These are phyloP conservation scores for Homarus americanus DNA, from an alignment of 1,140 invertebrate genomes.

Conservation along the genomic window DNA sequence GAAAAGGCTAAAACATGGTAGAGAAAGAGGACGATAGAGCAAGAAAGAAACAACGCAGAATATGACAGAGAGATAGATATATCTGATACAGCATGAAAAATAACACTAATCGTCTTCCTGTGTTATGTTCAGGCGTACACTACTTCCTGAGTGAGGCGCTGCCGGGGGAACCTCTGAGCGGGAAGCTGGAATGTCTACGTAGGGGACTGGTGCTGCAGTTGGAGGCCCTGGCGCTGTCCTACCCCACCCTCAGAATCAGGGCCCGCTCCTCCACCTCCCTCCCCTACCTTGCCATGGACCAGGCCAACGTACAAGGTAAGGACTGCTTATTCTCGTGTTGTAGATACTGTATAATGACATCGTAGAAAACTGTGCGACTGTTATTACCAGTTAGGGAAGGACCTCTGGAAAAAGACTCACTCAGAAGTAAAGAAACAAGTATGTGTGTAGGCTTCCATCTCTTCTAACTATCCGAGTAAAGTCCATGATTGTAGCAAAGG, in stretches of 20 bases:
- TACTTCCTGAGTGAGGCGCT: conserved; percentile 57
- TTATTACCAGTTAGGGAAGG: too few relatives aligned
- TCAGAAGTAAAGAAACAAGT: too few relatives aligned
- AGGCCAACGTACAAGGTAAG: not conserved
- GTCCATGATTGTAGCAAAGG: too few relatives aligned
- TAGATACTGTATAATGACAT: too few relatives aligned
- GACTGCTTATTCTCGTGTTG: too few relatives aligned
- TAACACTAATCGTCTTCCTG: not conserved
- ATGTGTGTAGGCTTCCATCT: too few relatives aligned
- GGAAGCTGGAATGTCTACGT: conserved; percentile 47
- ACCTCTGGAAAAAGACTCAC: too few relatives aligned
- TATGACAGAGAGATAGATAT: too few relatives aligned
- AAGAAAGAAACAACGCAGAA: too few relatives aligned
- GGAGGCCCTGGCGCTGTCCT: conserved; percentile 35
- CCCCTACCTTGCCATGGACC: conserved; percentile 6
- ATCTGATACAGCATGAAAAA: not conserved
- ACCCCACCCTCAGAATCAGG: conserved; percentile 42
- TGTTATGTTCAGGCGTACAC: conserved; percentile 21
- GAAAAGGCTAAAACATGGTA: not conserved
- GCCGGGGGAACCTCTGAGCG: conserved; percentile 17
- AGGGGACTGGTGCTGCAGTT: conserved; percentile 37
- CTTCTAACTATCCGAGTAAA: too few relatives aligned
- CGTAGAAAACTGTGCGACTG: too few relatives aligned
- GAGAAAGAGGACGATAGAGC: not conserved
- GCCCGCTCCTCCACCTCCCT: not conserved